Percentiles rank a stretch among this genome's conserved stretches.
Evolutionary conservation across 2,113 vertebrate genomes (phyloP).

Genomic region (Psittacara wagleri): DNA sequence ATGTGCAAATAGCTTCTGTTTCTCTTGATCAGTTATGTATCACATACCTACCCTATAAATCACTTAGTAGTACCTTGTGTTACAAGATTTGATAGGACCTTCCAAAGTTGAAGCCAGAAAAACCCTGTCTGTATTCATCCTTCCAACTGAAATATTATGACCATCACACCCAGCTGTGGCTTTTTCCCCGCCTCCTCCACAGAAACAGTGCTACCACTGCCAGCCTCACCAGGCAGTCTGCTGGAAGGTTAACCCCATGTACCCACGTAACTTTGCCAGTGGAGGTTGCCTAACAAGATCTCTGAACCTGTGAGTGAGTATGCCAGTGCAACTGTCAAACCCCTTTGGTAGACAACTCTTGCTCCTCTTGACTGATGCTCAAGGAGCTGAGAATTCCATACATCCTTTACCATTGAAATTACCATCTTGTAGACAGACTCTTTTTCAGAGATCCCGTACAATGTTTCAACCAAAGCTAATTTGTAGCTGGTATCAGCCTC

Average conservation of each 20-base stretch:
- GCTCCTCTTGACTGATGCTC: neutral
- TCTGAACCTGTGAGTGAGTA: neutral
- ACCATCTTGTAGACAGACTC: neutral
- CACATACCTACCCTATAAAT: neutral
- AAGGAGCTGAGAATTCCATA: neutral
- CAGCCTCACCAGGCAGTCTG: neutral
- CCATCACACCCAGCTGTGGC: neutral
- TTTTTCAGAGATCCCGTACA: neutral
- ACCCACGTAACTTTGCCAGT: neutral
- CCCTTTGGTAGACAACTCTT: neutral
- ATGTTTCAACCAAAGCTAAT: neutral
- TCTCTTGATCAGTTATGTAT: neutral
- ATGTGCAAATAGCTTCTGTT: neutral
- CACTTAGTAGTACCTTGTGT: neutral
- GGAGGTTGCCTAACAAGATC: neutral
- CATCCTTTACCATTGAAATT: neutral
- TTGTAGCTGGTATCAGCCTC: neutral
- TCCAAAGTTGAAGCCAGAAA: neutral
- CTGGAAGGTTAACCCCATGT: neutral
- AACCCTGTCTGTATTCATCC: neutral
- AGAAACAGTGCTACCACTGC: neutral
- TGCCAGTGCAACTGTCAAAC: neutral
- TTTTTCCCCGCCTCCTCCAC: rapidly evolving
- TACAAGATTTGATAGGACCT: neutral
- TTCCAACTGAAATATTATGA: neutral